Base-by-base conservation (phyloP, 2,888 invertebrate species). In the Synergus gifuensis region DNA sequence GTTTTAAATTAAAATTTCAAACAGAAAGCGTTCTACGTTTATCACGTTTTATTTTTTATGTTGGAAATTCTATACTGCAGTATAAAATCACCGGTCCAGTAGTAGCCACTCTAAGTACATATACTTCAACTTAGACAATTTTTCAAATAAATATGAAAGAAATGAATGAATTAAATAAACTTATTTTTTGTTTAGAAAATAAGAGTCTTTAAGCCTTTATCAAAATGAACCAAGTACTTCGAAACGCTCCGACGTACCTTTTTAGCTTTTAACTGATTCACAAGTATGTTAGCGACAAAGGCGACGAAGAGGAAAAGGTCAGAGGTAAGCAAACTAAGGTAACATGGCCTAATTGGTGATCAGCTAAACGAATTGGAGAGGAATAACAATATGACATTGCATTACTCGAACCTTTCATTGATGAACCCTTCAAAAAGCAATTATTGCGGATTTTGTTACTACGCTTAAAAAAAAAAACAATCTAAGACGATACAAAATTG, bases 211-310 rank as follows among this genome's bases (percentile, higher is more conserved):
- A 40, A 66, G 66, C 66, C 18, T 66, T n/a, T 66, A 40, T 9
- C n/a, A 66, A 42, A 42, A 66, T 18, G 42, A 66, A 49, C 28
- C 14, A 0, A 28, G n/a, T 73, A 73, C 49, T 73, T 73, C 73
- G 54, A 49, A 73, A 73, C 54, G 54, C 73, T 73, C 66, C 28
- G 54, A 73, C 73, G 18, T 73, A 73, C 54, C 54, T 54, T 73
- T 73, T 40, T 49, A 73, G 73, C 73, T 54, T 73, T 58, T 49
- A 54, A 73, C 73, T 73, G 73, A 54, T 54, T 54, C 54, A 73
- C 54, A 73, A 62, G 62, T 62, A 73, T 40, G n/a, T 73, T 73
- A 73, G 73, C 58, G 66, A 62, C 49, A 73, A 49, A 54, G 22
- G 42, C n/a, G 63, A 44, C 36, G 49, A 36, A 36, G 44, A 42